These are phyloP conservation scores for Atlantisia rogersi DNA, from an alignment of 2,113 vertebrate genomes.

Conservation along the genomic window DNA sequence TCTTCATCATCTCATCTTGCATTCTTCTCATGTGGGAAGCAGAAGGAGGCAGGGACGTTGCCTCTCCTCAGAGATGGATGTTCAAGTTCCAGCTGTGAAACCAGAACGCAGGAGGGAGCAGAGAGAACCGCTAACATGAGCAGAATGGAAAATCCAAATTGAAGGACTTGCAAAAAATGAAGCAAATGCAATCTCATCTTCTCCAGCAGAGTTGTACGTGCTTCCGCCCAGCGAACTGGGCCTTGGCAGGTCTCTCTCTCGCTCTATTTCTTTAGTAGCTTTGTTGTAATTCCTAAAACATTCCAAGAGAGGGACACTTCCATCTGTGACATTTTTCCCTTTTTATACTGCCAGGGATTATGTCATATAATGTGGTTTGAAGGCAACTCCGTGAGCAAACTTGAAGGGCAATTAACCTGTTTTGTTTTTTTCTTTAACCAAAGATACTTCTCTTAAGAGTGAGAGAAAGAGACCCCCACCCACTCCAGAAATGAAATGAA, in stretches of 20 bases:
- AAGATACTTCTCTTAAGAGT: conserved; percentile 46
- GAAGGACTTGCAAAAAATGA: neutral
- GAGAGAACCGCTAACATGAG: neutral
- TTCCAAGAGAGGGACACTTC: neutral
- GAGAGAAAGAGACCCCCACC: conserved; percentile 9
- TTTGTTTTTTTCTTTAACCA: conserved; percentile 60
- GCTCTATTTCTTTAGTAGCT: neutral
- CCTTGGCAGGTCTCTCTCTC: neutral
- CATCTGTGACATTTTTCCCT: neutral
- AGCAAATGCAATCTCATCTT: neutral
- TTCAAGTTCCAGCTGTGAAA: neutral
- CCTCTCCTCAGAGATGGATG: neutral
- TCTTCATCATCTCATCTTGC: neutral
- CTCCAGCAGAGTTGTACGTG: neutral
- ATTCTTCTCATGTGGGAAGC: neutral
- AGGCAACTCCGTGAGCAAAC: conserved; percentile 45
- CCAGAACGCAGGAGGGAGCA: neutral
- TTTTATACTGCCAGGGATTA: neutral
- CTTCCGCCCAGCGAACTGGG: neutral
- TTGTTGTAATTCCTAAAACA: neutral
- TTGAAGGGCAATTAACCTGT: conserved; percentile 1
- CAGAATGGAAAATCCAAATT: neutral
- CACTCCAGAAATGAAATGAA: neutral
- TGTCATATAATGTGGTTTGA: conserved; percentile 21
- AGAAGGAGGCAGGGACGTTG: neutral